These are phyloP conservation scores for Atethmia centrago DNA, from an alignment of 2,888 invertebrate genomes.

Conservation along the genomic window DNA sequence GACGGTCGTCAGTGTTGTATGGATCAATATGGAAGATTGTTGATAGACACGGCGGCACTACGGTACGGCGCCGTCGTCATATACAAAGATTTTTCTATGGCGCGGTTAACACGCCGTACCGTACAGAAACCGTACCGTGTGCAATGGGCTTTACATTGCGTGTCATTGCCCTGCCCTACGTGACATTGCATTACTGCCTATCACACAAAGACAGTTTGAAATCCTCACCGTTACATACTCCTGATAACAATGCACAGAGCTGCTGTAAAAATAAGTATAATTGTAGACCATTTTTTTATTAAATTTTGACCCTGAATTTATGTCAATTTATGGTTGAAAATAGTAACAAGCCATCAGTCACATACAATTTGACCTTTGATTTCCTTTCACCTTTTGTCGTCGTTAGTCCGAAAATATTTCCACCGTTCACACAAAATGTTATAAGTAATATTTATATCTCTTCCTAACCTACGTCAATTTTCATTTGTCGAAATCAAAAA, in stretches of 20 bases:
- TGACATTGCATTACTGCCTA: background rate
- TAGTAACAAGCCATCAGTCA: conserved; percentile 8
- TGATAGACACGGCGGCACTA: too few relatives aligned
- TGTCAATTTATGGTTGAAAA: background rate
- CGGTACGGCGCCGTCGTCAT: too few relatives aligned
- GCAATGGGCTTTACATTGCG: too few relatives aligned
- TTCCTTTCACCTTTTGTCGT: conserved; percentile 3
- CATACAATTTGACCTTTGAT: conserved; percentile 33
- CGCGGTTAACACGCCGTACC: too few relatives aligned
- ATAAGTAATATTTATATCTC: conserved; percentile 58
- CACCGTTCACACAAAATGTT: conserved; percentile 28
- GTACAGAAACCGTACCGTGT: too few relatives aligned
- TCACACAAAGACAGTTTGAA: background rate
- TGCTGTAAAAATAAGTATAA: background rate
- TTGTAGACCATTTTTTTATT: background rate
- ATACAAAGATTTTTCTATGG: too few relatives aligned
- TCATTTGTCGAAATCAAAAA: conserved; percentile 58
- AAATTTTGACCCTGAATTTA: background rate
- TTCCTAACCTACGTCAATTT: conserved; percentile 59
- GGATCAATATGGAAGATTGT: too few relatives aligned
- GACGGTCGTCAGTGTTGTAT: too few relatives aligned
- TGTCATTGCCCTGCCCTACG: conserved; percentile 23
- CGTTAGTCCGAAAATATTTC: conserved; percentile 6
- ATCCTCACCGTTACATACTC: background rate
- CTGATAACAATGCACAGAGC: background rate